Evolutionary conservation across 2,888 invertebrate genomes (phyloP), one percentile per base, ranked within the genome.

Genomic region (Linyphia triangularis): DNA sequence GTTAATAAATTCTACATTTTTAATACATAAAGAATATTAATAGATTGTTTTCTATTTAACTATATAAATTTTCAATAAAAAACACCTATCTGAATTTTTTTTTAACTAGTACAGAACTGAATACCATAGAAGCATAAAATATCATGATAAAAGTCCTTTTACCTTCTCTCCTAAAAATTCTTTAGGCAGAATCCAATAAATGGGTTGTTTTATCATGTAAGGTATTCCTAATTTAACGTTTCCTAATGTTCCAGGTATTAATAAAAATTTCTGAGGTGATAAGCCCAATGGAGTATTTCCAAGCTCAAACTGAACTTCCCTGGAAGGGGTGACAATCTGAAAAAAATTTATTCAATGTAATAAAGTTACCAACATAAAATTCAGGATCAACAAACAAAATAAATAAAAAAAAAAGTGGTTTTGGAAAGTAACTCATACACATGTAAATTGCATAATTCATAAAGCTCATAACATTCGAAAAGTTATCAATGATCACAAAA

Each of bases 151-250:
- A 40, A 67, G 22, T 26, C 26, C 10, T 16, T 10, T 72, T 91
- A 95, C 95, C 93, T 94, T 94, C 93, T 99, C 99, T 0, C 97
- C 97, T 16, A 96, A 94, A 93, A 98, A 97, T 81, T 95, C 94
- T 9, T 94, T 94, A 0, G 98, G 97, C n/a, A 99, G 93, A 91
- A 95, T 95, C 95, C 97, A 96, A 93, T 97, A 98, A 24, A 97
- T 94, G 0, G 97, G 96, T 92, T 92, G 95, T 92, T 94, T 94
- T 92, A 94, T 93, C 77, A 94, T 93, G 82, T 94, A 93, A 90
- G 93, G 94, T n/a, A 94, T 93, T 1, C 94, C 94, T 26, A 95
- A 92, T 5, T 93, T 93, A 13, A 95, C 93, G 90, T 95, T 94
- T 9, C 94, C 94, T 16, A 93, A 92, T 16, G 94, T 94, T 2